Percentiles rank a stretch among this genome's conserved stretches.
phyloP scores from a whole-genome alignment of 1,140 invertebrate genomes.

The Tribolium madens region DNA sequence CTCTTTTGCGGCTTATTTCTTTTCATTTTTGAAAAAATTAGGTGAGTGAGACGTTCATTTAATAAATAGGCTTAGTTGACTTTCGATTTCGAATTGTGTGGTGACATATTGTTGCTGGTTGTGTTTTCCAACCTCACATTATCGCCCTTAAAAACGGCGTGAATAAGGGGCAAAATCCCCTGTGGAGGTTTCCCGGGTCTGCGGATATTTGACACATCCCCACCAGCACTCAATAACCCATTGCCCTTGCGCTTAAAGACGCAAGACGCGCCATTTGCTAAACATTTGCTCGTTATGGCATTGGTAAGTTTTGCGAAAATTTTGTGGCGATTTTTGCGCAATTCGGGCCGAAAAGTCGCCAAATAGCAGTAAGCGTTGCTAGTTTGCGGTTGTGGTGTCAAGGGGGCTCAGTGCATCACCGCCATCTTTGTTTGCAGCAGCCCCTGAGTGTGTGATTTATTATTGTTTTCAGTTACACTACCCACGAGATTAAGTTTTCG shows the following conservation, averaged over 20 bases:
- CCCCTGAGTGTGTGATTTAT: neutral
- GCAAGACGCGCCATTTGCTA: conserved; percentile 66
- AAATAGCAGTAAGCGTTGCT: neutral
- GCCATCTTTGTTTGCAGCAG: conserved; percentile 19
- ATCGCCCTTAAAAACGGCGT: neutral
- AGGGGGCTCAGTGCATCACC: neutral
- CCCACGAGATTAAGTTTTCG: conserved; percentile 58
- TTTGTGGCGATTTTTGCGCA: neutral
- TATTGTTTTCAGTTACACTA: conserved; percentile 59
- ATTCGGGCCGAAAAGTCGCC: neutral
- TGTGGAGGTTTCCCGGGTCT: conserved; percentile 49
- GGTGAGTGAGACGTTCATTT: neutral
- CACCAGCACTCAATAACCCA: conserved; percentile 53
- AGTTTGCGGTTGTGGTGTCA: neutral
- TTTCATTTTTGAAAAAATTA: neutral
- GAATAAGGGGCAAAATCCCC: conserved; percentile 40
- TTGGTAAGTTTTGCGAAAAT: conserved; percentile 62
- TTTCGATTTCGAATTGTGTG: conserved; percentile 33
- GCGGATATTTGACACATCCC: conserved; percentile 53
- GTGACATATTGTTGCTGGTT: conserved; percentile 24
- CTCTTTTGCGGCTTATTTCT: neutral
- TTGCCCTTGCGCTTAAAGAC: conserved; percentile 61
- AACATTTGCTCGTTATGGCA: conserved; percentile 66
- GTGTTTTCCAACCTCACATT: neutral
- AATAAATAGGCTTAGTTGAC: neutral